These are phyloP conservation scores for Sebastes diploproa DNA, from an alignment of 2,797 vertebrate species.

Conservation along the genomic window DNA sequence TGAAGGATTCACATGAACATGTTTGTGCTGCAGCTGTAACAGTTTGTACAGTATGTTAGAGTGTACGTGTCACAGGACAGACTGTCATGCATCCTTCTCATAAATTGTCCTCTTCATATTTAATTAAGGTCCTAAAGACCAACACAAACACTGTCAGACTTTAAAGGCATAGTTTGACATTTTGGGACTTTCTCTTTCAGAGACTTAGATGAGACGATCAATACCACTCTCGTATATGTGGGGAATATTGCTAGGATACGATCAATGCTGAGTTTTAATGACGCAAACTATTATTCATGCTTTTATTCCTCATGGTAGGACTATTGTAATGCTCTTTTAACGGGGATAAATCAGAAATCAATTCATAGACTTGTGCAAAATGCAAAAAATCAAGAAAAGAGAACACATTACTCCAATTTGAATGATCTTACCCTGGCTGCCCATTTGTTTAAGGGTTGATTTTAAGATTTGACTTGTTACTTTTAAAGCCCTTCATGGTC, in stretches of 20 bases:
- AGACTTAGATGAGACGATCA: not conserved
- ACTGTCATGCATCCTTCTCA: not conserved
- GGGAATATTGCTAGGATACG: too few relatives aligned
- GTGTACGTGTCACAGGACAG: not conserved
- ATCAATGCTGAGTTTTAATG: too few relatives aligned
- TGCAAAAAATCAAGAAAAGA: too few relatives aligned
- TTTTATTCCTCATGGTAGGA: too few relatives aligned
- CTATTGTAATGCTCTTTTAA: too few relatives aligned
- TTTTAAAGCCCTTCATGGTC: too few relatives aligned
- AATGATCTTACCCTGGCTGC: too few relatives aligned
- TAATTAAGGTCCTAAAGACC: not conserved
- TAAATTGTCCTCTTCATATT: not conserved
- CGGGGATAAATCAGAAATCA: rapidly evolving
- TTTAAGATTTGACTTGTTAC: too few relatives aligned
- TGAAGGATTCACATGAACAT: slow-evolving; percentile 2
- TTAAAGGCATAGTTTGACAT: not conserved
- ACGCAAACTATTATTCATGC: too few relatives aligned
- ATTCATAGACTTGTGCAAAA: too few relatives aligned
- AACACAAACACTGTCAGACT: not conserved
- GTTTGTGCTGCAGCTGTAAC: not conserved
- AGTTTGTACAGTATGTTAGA: not conserved
- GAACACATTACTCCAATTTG: too few relatives aligned
- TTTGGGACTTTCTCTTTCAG: not conserved
- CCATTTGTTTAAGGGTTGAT: too few relatives aligned
- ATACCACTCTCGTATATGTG: rapidly evolving